Conservation (phyloP, 23 tunicate genomes). For the Diplosoma virens region DNA sequence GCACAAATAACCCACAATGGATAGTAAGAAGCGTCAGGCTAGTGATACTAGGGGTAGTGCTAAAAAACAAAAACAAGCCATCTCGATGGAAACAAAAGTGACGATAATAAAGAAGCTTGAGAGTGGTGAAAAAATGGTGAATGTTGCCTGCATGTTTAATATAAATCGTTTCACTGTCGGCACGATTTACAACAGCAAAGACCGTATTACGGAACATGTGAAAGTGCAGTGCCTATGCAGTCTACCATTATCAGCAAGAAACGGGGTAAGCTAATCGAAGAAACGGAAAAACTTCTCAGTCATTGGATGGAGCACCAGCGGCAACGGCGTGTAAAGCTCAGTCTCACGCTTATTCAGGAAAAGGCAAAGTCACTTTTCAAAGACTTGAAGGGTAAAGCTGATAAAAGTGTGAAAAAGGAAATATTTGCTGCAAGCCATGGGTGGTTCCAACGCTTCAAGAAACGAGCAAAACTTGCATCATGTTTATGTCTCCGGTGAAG, state of each 20-base stretch:
- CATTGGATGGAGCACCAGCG: slow-evolving; percentile 27
- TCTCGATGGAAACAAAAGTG: slow-evolving; percentile 45
- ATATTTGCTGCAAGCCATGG: too few species aligned
- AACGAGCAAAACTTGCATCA: too few species aligned
- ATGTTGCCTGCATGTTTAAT: slow-evolving; percentile 17
- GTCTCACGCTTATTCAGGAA: slow-evolving; percentile 10
- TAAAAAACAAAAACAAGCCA: slow-evolving; percentile 35
- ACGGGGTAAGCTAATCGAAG: slow-evolving; percentile 19
- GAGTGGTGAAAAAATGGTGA: slow-evolving; percentile 36
- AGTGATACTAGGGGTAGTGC: slow-evolving; percentile 4
- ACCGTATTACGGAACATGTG: slow-evolving; percentile 32
- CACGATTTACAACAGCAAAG: slow-evolving; percentile 38
- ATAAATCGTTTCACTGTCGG: slow-evolving; percentile 32
- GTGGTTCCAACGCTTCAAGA: too few species aligned
- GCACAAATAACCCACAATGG: too few species aligned
- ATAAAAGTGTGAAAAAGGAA: too few species aligned
- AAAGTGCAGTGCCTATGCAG: slow-evolving; percentile 39
- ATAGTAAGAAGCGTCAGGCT: slow-evolving; percentile 30
- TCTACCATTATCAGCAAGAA: slow-evolving; percentile 28
- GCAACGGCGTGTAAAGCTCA: slow-evolving; percentile 15
- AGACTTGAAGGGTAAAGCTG: too few species aligned
- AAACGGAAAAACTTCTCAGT: slow-evolving; percentile 27
- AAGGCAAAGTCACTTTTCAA: too few species aligned
- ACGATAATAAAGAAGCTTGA: slow-evolving; percentile 36
- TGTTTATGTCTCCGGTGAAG: too few species aligned